Percentiles rank a stretch among this genome's conserved stretches.
Evolutionary conservation across 2,113 vertebrate species (phyloP).

Genomic region (Rattus rattus): DNA sequence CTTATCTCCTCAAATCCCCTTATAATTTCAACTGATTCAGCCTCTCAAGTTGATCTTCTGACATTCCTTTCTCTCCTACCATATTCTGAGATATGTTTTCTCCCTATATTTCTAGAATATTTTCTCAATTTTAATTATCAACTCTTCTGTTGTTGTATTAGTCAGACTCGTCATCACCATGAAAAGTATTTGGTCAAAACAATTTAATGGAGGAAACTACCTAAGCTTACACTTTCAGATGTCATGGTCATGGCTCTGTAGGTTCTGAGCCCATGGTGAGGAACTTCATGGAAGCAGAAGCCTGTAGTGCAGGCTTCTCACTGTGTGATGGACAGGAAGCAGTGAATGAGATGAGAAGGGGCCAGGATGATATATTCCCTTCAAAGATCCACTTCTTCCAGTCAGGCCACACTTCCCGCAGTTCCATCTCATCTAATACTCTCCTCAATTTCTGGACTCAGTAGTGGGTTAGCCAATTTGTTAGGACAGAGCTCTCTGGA

Average conservation of each 20-base stretch:
- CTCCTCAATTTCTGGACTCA: background rate
- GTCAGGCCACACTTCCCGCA: background rate
- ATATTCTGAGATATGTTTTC: background rate
- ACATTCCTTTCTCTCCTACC: background rate
- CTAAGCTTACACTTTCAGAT: background rate
- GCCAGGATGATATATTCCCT: background rate
- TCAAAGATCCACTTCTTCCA: background rate
- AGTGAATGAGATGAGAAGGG: background rate
- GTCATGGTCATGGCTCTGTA: background rate
- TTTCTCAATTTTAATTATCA: constrained; percentile 27
- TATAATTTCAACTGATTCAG: background rate
- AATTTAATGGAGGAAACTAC: too few relatives aligned
- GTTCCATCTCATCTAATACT: too few relatives aligned
- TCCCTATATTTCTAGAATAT: background rate
- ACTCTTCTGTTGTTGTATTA: background rate
- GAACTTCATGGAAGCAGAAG: too few relatives aligned
- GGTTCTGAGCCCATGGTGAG: background rate
- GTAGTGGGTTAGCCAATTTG: background rate
- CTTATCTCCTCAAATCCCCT: constrained; percentile 1
- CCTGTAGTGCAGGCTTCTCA: background rate
- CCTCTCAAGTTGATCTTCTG: background rate
- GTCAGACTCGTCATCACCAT: background rate
- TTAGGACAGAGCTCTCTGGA: background rate
- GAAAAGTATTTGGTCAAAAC: background rate
- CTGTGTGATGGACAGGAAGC: background rate